A percentile compares a stretch with the other conserved stretches of the same genome.
Conservation (phyloP, 2,888 invertebrate genomes). For the Ecliptopera silaceata region DNA sequence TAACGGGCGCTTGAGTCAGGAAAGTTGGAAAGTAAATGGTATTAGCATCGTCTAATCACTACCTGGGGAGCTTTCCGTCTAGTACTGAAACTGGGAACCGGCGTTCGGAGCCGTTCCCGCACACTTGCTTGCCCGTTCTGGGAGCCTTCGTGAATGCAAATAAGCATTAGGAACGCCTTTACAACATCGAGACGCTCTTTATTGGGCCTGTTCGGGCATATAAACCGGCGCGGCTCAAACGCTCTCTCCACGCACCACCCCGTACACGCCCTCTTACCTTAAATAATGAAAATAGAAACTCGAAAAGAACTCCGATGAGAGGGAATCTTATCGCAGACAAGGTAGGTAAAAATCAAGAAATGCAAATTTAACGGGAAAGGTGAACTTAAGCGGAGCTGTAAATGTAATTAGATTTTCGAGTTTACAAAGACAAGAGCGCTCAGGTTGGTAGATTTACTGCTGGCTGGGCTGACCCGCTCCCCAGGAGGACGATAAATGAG, state of each 20-base stretch:
- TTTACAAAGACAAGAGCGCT: slow-evolving; percentile 81
- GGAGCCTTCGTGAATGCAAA: slow-evolving; percentile 80
- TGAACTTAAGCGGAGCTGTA: slow-evolving; percentile 76
- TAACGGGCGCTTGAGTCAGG: slow-evolving; percentile 75
- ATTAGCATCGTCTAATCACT: slow-evolving; percentile 82
- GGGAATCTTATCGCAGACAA: slow-evolving; percentile 60
- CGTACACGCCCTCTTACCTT: slow-evolving; percentile 40
- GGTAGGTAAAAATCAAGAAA: slow-evolving; percentile 69
- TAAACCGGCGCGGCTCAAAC: slow-evolving; percentile 64
- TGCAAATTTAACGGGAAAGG: slow-evolving; percentile 73
- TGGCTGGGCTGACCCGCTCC: slow-evolving; percentile 79
- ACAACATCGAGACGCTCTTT: slow-evolving; percentile 76
- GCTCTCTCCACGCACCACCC: slow-evolving; percentile 55
- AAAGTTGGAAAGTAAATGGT: slow-evolving; percentile 81
- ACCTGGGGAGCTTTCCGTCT: slow-evolving; percentile 75
- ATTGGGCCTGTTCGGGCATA: slow-evolving; percentile 73
- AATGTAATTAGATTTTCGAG: slow-evolving; percentile 83
- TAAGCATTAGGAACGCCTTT: slow-evolving; percentile 79
- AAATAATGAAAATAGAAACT: slow-evolving; percentile 49
- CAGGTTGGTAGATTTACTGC: slow-evolving; percentile 81
- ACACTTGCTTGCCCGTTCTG: slow-evolving; percentile 72
- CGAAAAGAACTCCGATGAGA: slow-evolving; percentile 50
- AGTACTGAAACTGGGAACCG: slow-evolving; percentile 58
- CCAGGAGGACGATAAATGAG: slow-evolving; percentile 79
- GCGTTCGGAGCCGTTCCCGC: slow-evolving; percentile 63